Evolutionary conservation across 2,797 vertebrate genomes (phyloP), one percentile per base, ranked within the genome.

Genomic region (Brotogeris chrysoptera): DNA sequence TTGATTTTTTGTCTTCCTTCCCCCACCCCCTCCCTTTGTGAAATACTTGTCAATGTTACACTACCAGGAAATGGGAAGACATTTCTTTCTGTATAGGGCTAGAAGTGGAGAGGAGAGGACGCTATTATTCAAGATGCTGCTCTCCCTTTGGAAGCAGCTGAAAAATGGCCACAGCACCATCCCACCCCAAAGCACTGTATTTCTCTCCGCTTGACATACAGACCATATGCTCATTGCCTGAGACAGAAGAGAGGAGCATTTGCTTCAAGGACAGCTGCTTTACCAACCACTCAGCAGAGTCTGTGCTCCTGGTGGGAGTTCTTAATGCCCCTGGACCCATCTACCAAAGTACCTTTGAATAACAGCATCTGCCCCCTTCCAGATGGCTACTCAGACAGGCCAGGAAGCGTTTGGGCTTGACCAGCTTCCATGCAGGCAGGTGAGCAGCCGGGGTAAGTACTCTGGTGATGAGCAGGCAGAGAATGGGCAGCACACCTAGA

Each of bases 221-320:
- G 6, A 44, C 38, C 59, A 23, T 36, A 43, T 28, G 32, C 64
- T 87, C 3, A 1, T 28, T 88, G 47, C 69, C 60, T 13, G 44
- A 86, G 47, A 91, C 21, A 28, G 25, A 36, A 82, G 34, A 53
- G 46, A 41, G 69, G 36, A 88, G 61, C 28, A 27, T 65, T 95
- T 36, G 46, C 71, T 74, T 93, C 68, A 92, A 89, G 88, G 72
- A 82, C 72, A 94, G 86, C 69, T 93, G 88, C 69, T 89, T 80
- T 43, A 92, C 41, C 49, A 80, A 69, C 32, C 53, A 57, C 0
- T 3, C 13, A 18, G 65, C 46, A 52, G 8, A n/a, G 32, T 25
- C 55, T 21, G 18, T 1, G 5, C 38, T 82, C 46, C 86, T 55
- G 50, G 64, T 70, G 83, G 71, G 94, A 90, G 66, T 10, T 94